Conservation (phyloP, 1,140 invertebrate genomes). For the Aphis gossypii region DNA sequence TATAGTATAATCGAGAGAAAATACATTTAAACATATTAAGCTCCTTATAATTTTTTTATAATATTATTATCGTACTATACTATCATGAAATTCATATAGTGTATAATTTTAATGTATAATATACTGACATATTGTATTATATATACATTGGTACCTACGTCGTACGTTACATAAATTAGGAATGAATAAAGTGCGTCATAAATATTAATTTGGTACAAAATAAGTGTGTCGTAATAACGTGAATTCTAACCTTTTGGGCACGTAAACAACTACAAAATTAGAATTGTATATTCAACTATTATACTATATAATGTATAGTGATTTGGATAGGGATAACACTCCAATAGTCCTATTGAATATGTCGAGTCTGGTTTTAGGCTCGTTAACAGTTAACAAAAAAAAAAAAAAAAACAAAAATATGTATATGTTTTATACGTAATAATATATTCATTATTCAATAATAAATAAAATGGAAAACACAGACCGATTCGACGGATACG, state of each 20-base stretch:
- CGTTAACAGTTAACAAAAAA: not conserved
- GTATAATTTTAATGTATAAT: not conserved
- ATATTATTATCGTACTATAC: not conserved
- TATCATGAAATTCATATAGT: not conserved
- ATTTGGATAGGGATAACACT: not conserved
- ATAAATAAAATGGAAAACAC: not conserved
- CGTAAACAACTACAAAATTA: not conserved
- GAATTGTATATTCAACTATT: not conserved
- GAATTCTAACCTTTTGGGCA: not conserved
- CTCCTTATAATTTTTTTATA: not conserved
- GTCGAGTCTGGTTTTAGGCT: not conserved
- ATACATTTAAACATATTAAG: not conserved
- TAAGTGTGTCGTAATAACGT: not conserved
- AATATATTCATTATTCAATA: conserved; percentile 3
- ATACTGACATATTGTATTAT: not conserved
- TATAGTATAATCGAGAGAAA: not conserved
- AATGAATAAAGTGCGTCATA: not conserved
- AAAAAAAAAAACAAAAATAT: not conserved
- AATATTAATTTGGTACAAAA: not conserved
- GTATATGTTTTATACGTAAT: not conserved
- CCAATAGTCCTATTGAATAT: not conserved
- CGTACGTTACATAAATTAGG: not conserved
- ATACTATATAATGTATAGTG: not conserved
- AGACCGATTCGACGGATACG: not conserved
- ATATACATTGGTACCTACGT: not conserved